Evolutionary conservation across 1,140 invertebrate genomes (phyloP).

Genomic region (Trigoniulus corallinus): DNA sequence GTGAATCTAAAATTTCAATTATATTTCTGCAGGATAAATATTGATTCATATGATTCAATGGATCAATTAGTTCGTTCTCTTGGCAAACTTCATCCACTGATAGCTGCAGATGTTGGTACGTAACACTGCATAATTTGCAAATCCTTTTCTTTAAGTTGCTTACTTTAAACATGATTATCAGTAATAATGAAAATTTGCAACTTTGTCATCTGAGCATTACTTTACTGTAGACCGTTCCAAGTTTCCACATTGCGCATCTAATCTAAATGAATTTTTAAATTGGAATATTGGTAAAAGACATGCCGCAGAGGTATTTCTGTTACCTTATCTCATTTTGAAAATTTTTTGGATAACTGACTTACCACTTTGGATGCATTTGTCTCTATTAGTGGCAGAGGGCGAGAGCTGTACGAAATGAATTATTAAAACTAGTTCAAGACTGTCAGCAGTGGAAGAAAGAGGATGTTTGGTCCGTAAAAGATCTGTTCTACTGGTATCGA

Average conservation of each 20-base stretch:
- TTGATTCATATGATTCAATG: not conserved
- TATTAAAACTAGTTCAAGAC: not conserved
- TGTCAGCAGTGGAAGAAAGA: not conserved
- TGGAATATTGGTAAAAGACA: slow-evolving; percentile 1
- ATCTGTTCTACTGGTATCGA: not conserved
- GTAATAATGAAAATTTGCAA: not conserved
- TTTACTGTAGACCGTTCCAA: not conserved
- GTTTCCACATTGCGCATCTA: not conserved
- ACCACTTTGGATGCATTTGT: not conserved
- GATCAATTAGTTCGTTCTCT: not conserved
- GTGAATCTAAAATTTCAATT: no score
- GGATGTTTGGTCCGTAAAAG: not conserved
- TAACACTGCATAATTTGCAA: not conserved
- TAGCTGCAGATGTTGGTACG: not conserved
- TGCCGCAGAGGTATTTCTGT: not conserved
- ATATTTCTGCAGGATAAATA: not conserved
- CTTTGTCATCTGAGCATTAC: not conserved
- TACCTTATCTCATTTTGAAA: not conserved
- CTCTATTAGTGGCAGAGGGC: not conserved
- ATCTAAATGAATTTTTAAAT: not conserved
- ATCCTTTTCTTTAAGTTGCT: not conserved
- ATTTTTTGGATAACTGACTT: not conserved
- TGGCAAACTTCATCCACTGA: not conserved
- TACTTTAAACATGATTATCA: not conserved
- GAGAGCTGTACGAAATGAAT: not conserved